Conservation (phyloP, 2,113 vertebrate genomes). For the Scatophagus argus region DNA sequence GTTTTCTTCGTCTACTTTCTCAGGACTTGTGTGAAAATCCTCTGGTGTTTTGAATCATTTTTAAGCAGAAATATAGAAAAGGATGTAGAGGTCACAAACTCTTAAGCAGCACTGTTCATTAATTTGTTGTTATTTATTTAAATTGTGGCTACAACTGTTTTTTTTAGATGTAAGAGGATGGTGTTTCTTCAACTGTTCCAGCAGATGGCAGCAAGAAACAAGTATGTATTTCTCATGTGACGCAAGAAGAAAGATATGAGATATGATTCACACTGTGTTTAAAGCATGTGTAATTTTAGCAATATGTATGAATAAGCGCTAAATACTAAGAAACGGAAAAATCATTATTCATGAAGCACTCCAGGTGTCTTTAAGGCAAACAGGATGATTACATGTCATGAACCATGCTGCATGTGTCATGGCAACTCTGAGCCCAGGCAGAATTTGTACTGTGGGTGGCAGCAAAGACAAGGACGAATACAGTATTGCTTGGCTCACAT, state of each 20-base stretch:
- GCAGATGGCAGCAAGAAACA: conserved; percentile 55
- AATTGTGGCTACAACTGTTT: not conserved
- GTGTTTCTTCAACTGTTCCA: conserved; percentile 34
- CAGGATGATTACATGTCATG: not conserved
- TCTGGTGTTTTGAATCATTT: too few relatives aligned
- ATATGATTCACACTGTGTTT: not conserved
- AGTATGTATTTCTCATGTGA: not conserved
- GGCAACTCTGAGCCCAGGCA: not conserved
- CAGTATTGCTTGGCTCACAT: not conserved
- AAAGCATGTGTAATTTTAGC: not conserved
- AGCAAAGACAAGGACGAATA: conserved; percentile 28
- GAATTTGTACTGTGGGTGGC: conserved; percentile 28
- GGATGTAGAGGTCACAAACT: too few relatives aligned
- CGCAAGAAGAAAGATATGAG: not conserved
- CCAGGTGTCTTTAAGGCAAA: not conserved
- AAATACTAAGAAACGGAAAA: not conserved
- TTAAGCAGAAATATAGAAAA: too few relatives aligned
- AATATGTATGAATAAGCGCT: not conserved
- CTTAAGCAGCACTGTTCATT: too few relatives aligned
- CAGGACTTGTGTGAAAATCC: too few relatives aligned
- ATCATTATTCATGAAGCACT: not conserved
- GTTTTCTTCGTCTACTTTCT: too few relatives aligned
- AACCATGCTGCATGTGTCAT: not conserved
- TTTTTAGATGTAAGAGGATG: not conserved
- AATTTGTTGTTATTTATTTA: not conserved